Conservation (phyloP, 2,113 vertebrate genomes). For the Pungitius pungitius region DNA sequence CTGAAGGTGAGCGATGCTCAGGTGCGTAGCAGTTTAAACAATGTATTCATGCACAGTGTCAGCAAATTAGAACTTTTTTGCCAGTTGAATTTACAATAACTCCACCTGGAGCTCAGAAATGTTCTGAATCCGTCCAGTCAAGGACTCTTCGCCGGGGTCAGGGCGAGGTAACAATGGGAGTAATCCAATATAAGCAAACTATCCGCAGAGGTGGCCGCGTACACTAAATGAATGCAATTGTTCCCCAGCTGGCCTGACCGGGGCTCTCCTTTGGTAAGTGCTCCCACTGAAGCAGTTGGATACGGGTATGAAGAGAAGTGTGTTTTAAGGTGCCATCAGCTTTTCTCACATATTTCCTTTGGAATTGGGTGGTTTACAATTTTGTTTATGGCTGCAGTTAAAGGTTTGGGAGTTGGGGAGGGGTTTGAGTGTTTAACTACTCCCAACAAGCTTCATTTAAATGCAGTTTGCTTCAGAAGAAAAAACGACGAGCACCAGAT, state of each 20-base stretch:
- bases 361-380: neutral
- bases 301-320: conserved; percentile 8
- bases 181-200: conserved; percentile 50
- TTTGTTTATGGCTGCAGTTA: neutral
- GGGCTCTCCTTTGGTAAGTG: conserved; percentile 46
- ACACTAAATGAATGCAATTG: conserved; percentile 49
- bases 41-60: conserved; percentile 48
- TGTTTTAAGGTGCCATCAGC: conserved; percentile 33
- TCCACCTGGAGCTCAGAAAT: conserved; percentile 59
- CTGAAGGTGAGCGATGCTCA: neutral
- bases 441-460: conserved; percentile 11
- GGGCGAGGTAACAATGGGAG: conserved; percentile 37
- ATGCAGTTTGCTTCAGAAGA: conserved; percentile 17
- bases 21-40: conserved; percentile 41
- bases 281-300: conserved; percentile 23
- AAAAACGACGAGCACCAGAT: conserved; percentile 8
- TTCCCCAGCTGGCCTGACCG: conserved; percentile 32
- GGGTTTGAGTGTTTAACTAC: neutral
- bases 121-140: too few species aligned
- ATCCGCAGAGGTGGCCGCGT: conserved; percentile 40
- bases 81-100: conserved; percentile 79
- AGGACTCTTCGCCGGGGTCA: too few species aligned
- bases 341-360: conserved; percentile 8
- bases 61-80: conserved; percentile 75
- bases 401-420: neutral